These are phyloP conservation scores for Bos indicus DNA, from an alignment of 2,113 vertebrate species.

Conservation along the genomic window DNA sequence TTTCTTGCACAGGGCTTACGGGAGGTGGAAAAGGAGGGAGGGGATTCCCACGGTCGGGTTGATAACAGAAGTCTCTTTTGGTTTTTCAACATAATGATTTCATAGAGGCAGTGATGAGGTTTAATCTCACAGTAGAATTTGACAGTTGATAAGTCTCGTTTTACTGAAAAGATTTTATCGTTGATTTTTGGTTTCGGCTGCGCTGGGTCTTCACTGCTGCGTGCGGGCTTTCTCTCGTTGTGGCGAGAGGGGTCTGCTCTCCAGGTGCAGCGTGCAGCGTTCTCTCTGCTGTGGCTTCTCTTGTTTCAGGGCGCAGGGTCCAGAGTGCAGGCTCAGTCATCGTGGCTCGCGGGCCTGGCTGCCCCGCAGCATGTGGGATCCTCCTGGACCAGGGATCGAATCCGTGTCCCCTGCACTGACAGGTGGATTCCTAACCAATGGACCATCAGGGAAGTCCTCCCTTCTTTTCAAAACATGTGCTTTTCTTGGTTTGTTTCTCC, in stretches of 20 bases:
- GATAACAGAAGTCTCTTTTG: background rate
- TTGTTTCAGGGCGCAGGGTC: background rate
- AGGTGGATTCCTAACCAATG: background rate
- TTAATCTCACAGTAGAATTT: background rate
- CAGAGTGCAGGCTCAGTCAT: accelerated
- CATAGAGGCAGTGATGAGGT: too few species aligned
- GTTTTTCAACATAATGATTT: background rate
- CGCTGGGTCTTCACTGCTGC: background rate
- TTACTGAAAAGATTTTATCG: background rate
- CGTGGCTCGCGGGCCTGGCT: accelerated
- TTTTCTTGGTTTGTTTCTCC: background rate
- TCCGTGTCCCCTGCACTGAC: background rate
- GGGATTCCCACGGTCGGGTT: accelerated
- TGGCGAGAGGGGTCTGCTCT: background rate
- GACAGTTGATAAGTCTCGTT: background rate
- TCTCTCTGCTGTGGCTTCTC: accelerated
- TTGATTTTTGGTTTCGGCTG: background rate
- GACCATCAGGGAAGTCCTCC: background rate
- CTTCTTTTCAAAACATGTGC: background rate
- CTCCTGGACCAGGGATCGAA: background rate
- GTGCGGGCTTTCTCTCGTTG: background rate
- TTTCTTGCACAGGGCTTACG: background rate
- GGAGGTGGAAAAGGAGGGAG: background rate
- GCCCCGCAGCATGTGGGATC: background rate
- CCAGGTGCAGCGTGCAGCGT: accelerated